These are phyloP conservation scores for Ormyrus nitidulus DNA, from an alignment of 2,888 invertebrate genomes.

Conservation along the genomic window DNA sequence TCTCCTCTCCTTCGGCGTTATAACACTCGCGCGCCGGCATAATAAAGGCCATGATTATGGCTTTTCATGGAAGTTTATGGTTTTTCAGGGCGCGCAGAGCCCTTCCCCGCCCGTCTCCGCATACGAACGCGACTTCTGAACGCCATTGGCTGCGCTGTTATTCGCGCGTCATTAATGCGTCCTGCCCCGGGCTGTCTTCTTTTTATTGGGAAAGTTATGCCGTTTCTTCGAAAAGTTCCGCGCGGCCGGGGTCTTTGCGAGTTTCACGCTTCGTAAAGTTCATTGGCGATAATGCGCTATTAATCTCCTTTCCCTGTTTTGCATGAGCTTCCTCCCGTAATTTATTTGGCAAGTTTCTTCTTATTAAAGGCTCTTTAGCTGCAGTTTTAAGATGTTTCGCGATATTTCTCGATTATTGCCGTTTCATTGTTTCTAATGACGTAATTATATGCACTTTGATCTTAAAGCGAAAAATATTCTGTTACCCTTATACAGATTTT, in stretches of 20 bases:
- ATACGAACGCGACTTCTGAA: constrained; percentile 9
- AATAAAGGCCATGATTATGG: constrained; percentile 58
- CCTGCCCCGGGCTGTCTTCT: neutral
- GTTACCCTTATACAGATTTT: no score
- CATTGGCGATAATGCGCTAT: constrained; percentile 52
- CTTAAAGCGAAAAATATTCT: no score
- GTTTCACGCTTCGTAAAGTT: constrained; percentile 51
- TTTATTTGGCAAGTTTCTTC: constrained; percentile 9
- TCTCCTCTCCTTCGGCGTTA: constrained; percentile 45
- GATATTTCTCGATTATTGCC: neutral
- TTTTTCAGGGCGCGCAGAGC: constrained; percentile 13
- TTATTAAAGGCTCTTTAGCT: neutral
- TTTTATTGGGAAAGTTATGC: constrained; percentile 53
- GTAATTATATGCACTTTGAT: no score
- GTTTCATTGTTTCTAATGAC: no score
- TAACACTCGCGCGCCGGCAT: constrained; percentile 39
- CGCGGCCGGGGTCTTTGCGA: constrained; percentile 19
- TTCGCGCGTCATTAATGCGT: constrained; percentile 50
- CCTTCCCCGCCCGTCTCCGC: neutral
- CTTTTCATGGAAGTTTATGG: constrained; percentile 45
- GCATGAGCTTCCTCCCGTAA: no score
- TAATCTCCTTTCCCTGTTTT: constrained; percentile 41
- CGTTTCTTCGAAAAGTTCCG: constrained; percentile 46
- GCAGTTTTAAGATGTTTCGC: neutral
- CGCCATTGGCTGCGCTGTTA: constrained; percentile 42